Base-by-base conservation (phyloP, 2,797 vertebrate genomes). In the Tolypeutes matacus region DNA sequence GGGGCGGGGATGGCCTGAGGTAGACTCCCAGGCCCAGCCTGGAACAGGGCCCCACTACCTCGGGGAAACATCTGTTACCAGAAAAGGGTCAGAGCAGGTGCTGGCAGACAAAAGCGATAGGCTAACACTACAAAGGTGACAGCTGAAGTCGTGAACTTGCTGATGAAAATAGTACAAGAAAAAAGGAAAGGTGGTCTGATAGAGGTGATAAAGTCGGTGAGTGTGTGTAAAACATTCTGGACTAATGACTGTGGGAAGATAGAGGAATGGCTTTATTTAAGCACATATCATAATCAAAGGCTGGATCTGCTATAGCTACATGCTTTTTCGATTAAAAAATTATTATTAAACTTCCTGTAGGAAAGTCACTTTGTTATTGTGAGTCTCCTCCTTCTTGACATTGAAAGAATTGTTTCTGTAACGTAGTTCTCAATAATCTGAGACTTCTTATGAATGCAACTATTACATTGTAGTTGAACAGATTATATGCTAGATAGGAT, bases 81-180 rank as follows among this genome's bases (percentile, higher is more conserved):
- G 77, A 53, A 75, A 83, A 94, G 15, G 39, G 58, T 73, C 51
- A 72, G 73, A 88, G 84, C 53, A 94, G 84, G 95, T 73, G 92
- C 93, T 95, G 92, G 86, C 95, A 96, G 96, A 93, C 67, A 90
- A 85, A 96, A 96, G 91, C 89, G 89, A 85, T 75, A 46, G 53
- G 49, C 62, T 23, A 8, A 7, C 42, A 46, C 60, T 88, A 36
- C 73, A 91, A 93, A 73, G 90, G 82, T 84, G 96, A 95, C 53
- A 83, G 93, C 64, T 89, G 90, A 94, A 88, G 82, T 25, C 75
- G 80, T 92, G 94, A 90, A 78, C 60, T 93, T 77, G 20, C 86
- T 91, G 84, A 89, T 92, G 78, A 73, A 92, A 96, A 76, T n/a
- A 82, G 42, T 39, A 86, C 72, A 87, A 76, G 89, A 64, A 53